Percentiles rank a stretch among this genome's conserved stretches.
Conservation (phyloP, 2,888 invertebrate genomes). For the Drosophila mayaguana region DNA sequence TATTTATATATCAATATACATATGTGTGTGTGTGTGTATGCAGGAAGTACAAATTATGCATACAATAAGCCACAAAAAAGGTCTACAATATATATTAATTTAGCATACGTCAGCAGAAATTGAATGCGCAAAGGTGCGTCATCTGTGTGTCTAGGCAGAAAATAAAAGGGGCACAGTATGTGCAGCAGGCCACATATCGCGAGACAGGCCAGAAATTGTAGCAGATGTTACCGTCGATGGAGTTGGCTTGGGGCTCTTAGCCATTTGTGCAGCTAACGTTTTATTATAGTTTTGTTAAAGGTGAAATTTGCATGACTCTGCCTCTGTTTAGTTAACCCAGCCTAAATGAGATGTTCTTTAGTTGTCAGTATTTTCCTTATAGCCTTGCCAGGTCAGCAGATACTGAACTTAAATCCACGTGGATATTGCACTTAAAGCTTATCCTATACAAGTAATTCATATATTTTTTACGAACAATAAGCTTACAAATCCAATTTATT, state of each 20-base stretch:
- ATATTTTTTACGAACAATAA: too few relatives aligned
- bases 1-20: neutral
- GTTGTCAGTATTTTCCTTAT: neutral
- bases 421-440: too few relatives aligned
- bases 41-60: neutral
- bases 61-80: constrained; percentile 4
- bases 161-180: neutral
- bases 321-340: neutral
- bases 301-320: neutral
- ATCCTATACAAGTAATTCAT: too few relatives aligned
- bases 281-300: neutral
- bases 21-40: too few relatives aligned
- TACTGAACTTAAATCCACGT: too few relatives aligned
- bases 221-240: neutral
- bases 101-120: constrained; percentile 12
- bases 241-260: neutral
- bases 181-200: neutral
- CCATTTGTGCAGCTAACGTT: neutral
- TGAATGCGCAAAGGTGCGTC: constrained; percentile 12
- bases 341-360: neutral
- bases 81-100: constrained; percentile 9
- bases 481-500: neutral
- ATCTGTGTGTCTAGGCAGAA: constrained; percentile 6
- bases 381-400: neutral
- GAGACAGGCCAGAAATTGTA: neutral